phyloP scores from a whole-genome alignment of 2,888 invertebrate species.

The Oscheius sp. region DNA sequence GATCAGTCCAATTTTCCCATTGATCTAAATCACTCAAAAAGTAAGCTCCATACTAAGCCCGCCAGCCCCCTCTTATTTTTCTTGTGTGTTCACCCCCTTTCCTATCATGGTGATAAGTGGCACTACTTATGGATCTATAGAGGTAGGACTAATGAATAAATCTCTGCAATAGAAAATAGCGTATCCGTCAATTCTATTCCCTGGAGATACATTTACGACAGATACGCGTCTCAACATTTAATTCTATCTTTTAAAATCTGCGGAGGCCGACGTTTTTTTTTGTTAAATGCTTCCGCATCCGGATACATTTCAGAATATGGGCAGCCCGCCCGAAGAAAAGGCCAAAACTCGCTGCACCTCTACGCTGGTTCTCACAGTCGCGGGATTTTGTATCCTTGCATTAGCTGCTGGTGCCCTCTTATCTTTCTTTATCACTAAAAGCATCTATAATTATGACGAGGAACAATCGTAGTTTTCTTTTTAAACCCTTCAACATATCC shows the following conservation, averaged over 20 bases:
- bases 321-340: conserved; percentile 25
- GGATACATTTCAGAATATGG: conserved; percentile 25
- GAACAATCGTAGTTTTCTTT: background rate
- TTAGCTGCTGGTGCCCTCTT: background rate
- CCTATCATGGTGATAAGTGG: background rate
- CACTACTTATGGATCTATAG: conserved; percentile 22
- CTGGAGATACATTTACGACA: conserved; percentile 16
- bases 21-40: too few species aligned
- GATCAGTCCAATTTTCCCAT: too few species aligned
- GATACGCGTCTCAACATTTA: conserved; percentile 7
- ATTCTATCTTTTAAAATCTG: background rate
- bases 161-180: background rate
- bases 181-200: conserved; percentile 7
- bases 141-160: conserved; percentile 18
- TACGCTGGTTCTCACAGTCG: background rate
- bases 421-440: conserved; percentile 25
- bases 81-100: too few species aligned
- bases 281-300: conserved; percentile 18
- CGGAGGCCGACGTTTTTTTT: background rate
- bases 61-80: too few species aligned
- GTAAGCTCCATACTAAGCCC: too few species aligned
- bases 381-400: background rate
- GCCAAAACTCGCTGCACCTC: background rate
- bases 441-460: background rate
- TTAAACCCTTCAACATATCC: background rate